phyloP scores from a whole-genome alignment of 1,140 invertebrate genomes.

The Pseudomyrmex pallidus region DNA sequence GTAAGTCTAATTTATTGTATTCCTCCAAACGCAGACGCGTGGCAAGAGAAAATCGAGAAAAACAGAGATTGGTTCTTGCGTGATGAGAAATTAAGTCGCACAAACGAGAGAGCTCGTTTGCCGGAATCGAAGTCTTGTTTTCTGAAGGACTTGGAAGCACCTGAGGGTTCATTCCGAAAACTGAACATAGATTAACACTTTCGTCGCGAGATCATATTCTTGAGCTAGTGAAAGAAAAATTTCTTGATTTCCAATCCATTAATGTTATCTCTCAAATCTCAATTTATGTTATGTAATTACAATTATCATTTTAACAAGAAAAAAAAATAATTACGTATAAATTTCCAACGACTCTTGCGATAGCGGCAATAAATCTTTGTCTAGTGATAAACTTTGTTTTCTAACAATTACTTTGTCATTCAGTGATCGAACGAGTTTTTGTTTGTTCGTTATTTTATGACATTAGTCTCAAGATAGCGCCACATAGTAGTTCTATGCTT shows the following conservation, averaged over 20 bases:
- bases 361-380: too few species aligned
- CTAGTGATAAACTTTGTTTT: background rate
- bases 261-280: too few species aligned
- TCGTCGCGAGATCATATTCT: background rate
- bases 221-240: background rate
- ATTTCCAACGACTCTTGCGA: too few species aligned
- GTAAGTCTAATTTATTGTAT: too few species aligned
- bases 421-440: slow-evolving; percentile 10
- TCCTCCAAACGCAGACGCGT: slow-evolving; percentile 75
- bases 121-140: slow-evolving; percentile 76
- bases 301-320: too few species aligned
- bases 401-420: slow-evolving; percentile 7
- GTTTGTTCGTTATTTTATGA: background rate
- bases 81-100: slow-evolving; percentile 83
- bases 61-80: slow-evolving; percentile 83
- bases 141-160: slow-evolving; percentile 79
- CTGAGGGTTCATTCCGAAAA: slow-evolving; percentile 84
- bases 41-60: slow-evolving; percentile 82
- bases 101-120: slow-evolving; percentile 82
- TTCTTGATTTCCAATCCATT: background rate
- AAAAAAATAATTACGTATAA: too few species aligned
- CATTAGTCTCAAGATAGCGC: slow-evolving; percentile 52
- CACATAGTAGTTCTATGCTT: slow-evolving; percentile 13
- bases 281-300: too few species aligned
- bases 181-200: slow-evolving; percentile 83